Evolutionary conservation across 2,888 invertebrate genomes (phyloP), one percentile per base, ranked within the genome.

Genomic region (Hirtodrosophila alboralis): DNA sequence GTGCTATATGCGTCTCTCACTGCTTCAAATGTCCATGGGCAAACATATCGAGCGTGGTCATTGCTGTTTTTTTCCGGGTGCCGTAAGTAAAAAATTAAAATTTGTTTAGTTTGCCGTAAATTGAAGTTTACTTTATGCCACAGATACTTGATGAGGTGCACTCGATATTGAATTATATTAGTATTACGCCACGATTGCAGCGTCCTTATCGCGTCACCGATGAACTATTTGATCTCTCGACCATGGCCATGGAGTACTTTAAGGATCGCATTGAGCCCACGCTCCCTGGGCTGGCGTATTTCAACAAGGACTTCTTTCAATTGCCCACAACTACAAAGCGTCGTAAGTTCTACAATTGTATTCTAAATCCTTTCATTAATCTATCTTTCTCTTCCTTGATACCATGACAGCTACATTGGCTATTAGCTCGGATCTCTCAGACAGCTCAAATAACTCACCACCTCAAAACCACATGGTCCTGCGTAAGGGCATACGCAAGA

Each of bases 181-280:
- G 95, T 92, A 93, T 93, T 72, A 96, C 95, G 71, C 94, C 95
- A 18, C 96, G 95, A 89, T 91, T 96, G 79, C 95, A 95, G 68
- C 93, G 96, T 86, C 96, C 97, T 37, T 97, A 96, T 91, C 96
- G 97, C 91, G 96, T 98, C 60, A 96, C 97, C 6, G 97, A 97
- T 91, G 97, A 98, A 90, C 92, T 98, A 54, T 96, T 97, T 91
- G 98, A 98, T 91, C 92, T 98, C 68, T 97, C 97, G 30, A 97
- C 97, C 30, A 98, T 98, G 98, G 98, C 98, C 27, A 97, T 98
- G 97, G 98, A 98, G 91, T 97, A 97, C 91, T 98, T 98, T 91
- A 97, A 97, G 90, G 97, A 98, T 90, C 95, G 95, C 85, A 96
- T 98, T 89, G 97, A 97, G 90, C 96, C 97, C 5, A 94, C 94